Conservation (phyloP, 2,888 invertebrate genomes). For the Siphonodentalium dalli region DNA sequence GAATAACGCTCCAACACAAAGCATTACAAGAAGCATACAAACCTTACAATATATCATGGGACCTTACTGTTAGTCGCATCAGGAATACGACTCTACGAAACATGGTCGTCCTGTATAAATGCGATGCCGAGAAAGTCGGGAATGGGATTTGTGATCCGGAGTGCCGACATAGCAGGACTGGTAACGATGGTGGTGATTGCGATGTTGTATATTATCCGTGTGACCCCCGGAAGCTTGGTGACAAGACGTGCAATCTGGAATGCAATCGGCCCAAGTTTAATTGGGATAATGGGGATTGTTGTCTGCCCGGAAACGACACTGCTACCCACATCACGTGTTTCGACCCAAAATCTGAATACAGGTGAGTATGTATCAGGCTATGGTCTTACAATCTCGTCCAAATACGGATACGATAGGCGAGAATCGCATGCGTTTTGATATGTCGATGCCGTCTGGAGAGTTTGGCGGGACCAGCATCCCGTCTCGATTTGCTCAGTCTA, state of each 20-base stretch:
- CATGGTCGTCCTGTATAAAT: slow-evolving; percentile 46
- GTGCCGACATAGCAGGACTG: slow-evolving; percentile 50
- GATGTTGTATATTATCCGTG: slow-evolving; percentile 41
- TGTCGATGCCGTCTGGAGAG: too few species aligned
- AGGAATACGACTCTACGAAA: slow-evolving; percentile 41
- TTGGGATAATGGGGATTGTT: slow-evolving; percentile 61
- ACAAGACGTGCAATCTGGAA: slow-evolving; percentile 51
- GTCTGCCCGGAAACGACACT: slow-evolving; percentile 31
- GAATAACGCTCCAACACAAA: slow-evolving; percentile 46
- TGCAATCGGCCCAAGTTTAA: slow-evolving; percentile 51
- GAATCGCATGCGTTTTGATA: too few species aligned
- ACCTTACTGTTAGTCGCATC: slow-evolving; percentile 27
- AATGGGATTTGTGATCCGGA: slow-evolving; percentile 50
- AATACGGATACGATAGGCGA: too few species aligned
- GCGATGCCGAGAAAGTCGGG: slow-evolving; percentile 49
- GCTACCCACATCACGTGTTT: slow-evolving; percentile 45
- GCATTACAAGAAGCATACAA: slow-evolving; percentile 45
- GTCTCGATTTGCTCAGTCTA: too few species aligned
- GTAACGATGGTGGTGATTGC: slow-evolving; percentile 62
- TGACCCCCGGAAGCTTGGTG: slow-evolving; percentile 31
- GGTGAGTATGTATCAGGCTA: slow-evolving; percentile 32
- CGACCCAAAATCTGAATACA: slow-evolving; percentile 45
- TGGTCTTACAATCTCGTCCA: too few species aligned
- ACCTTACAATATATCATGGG: slow-evolving; percentile 54
- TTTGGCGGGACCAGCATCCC: too few species aligned